Percentiles rank a stretch among this genome's conserved stretches.
phyloP scores from a whole-genome alignment of 2,797 vertebrate species.

The Cephalopachus bancanus region DNA sequence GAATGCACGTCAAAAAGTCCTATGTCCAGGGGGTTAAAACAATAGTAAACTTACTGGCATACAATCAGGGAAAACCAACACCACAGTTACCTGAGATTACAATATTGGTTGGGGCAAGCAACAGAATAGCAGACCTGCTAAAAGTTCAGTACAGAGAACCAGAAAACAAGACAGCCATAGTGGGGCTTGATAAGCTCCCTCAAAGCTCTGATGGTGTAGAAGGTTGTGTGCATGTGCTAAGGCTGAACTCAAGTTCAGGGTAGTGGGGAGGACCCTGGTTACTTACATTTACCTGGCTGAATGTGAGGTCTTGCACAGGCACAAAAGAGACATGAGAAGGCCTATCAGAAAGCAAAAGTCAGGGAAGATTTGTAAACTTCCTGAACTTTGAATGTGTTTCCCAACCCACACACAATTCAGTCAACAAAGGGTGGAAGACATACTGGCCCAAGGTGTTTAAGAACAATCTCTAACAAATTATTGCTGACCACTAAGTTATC shows the following conservation, averaged over 20 bases:
- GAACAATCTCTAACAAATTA: slow-evolving; percentile 37
- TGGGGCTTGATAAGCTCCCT: slow-evolving; percentile 4
- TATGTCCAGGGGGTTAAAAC: slow-evolving; percentile 45
- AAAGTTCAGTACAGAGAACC: slow-evolving; percentile 14
- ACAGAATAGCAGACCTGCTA: neutral
- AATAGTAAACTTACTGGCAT: slow-evolving; percentile 45
- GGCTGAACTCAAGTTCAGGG: neutral
- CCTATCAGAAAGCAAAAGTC: slow-evolving; percentile 32
- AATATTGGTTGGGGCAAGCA: slow-evolving; percentile 25
- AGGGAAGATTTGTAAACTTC: slow-evolving; percentile 19
- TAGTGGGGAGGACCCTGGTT: neutral
- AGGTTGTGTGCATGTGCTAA: neutral
- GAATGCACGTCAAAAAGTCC: slow-evolving; percentile 34
- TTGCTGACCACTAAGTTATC: neutral
- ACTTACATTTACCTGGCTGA: neutral
- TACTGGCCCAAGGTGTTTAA: neutral
- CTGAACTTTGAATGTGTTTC: slow-evolving; percentile 33
- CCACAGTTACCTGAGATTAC: slow-evolving; percentile 56
- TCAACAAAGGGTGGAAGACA: slow-evolving; percentile 8
- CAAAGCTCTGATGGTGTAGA: neutral
- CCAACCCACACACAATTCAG: neutral
- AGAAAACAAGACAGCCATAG: neutral
- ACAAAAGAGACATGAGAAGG: slow-evolving; percentile 34
- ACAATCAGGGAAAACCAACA: slow-evolving; percentile 27
- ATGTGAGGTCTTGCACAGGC: neutral